Evolutionary conservation across 2,888 invertebrate genomes (phyloP).

Genomic region (Elegia similella): DNA sequence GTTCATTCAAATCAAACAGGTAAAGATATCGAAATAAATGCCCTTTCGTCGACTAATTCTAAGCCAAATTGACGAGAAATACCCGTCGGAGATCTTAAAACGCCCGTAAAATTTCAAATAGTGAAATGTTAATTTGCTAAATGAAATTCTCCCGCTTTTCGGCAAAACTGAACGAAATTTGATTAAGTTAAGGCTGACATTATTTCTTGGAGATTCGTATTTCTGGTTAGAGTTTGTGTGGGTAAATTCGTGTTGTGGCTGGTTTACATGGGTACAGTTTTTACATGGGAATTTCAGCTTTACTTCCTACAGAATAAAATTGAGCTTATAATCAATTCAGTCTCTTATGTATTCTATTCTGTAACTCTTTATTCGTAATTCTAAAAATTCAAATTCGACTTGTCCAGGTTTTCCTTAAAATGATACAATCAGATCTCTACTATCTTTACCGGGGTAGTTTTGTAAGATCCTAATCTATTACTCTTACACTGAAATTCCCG

Average conservation of each 20-base stretch:
- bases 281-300: background rate
- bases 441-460: too few species aligned
- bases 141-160: constrained; percentile 58
- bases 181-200: constrained; percentile 73
- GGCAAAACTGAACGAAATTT: constrained; percentile 66
- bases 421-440: too few species aligned
- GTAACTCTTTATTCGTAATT: too few species aligned
- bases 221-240: constrained; percentile 6
- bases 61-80: constrained; percentile 35
- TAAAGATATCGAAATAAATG: constrained; percentile 19
- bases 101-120: constrained; percentile 60
- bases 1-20: constrained; percentile 8
- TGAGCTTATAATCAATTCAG: too few species aligned
- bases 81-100: constrained; percentile 48
- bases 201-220: constrained; percentile 46
- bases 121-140: constrained; percentile 71
- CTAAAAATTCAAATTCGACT: too few species aligned
- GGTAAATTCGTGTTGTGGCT: constrained; percentile 24
- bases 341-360: too few species aligned
- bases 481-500: too few species aligned
- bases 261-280: constrained; percentile 21
- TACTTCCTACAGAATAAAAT: background rate
- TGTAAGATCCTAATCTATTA: too few species aligned
- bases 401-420: too few species aligned
- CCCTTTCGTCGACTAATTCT: constrained; percentile 28